Conservation (phyloP, 2,113 vertebrate species). For the Syngnathus floridae region DNA sequence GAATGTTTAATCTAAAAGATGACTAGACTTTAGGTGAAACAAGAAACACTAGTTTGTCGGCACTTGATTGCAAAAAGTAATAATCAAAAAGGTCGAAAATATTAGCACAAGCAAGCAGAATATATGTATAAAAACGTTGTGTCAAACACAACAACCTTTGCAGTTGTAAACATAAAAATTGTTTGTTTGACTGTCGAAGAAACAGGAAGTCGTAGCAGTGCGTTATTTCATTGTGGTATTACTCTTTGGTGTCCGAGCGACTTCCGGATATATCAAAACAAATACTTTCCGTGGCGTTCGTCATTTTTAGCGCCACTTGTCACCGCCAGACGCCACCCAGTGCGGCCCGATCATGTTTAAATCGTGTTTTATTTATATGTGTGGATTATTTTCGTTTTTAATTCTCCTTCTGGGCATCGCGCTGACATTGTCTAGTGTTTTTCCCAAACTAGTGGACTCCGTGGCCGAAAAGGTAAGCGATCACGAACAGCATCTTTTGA, state of each 20-base stretch:
- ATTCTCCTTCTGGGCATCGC: constrained; percentile 61
- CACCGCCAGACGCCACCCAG: not conserved
- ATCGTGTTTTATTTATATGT: constrained; percentile 58
- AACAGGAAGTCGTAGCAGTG: not conserved
- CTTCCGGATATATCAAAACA: constrained; percentile 45
- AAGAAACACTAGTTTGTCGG: not conserved
- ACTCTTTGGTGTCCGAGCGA: not conserved
- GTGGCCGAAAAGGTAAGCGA: constrained; percentile 60
- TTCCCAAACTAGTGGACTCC: constrained; percentile 51
- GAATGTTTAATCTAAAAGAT: not conserved
- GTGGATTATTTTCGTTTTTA: constrained; percentile 55
- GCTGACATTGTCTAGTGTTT: constrained; percentile 58
- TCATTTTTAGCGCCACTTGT: not conserved
- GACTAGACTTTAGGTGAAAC: not conserved
- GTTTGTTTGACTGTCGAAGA: not conserved
- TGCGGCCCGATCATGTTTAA: constrained; percentile 41
- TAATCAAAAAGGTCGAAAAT: not conserved
- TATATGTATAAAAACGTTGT: not conserved
- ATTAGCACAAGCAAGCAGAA: not conserved
- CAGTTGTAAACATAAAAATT: not conserved
- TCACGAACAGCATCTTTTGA: not conserved
- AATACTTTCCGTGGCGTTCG: constrained; percentile 8
- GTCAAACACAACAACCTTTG: not conserved
- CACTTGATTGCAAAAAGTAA: not conserved
- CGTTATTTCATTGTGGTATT: constrained; percentile 1